Conservation (phyloP, 1,140 invertebrate species). For the Nephotettix cincticeps region DNA sequence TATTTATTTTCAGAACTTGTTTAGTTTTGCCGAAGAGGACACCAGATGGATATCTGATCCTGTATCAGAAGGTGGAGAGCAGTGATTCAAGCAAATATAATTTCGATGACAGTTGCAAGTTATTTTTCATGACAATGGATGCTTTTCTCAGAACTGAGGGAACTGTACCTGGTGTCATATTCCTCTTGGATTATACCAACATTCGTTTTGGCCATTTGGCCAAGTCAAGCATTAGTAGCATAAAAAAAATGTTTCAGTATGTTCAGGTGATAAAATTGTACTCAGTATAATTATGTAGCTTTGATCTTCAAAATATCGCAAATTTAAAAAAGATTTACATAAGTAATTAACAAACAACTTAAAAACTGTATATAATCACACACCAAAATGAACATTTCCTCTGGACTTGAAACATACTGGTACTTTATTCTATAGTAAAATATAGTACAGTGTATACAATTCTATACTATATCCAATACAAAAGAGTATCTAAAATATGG, state of each 20-base stretch:
- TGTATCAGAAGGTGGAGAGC: conserved; percentile 62
- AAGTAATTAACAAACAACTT: too few relatives aligned
- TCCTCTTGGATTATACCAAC: conserved; percentile 65
- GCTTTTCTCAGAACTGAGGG: conserved; percentile 35
- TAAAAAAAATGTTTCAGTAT: conserved; percentile 60
- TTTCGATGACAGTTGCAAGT: conserved; percentile 64
- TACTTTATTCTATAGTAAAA: too few relatives aligned
- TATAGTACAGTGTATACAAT: too few relatives aligned
- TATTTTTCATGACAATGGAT: conserved; percentile 43
- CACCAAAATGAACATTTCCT: too few relatives aligned
- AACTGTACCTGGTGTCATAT: conserved; percentile 43
- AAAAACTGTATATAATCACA: too few relatives aligned
- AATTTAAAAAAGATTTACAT: too few relatives aligned
- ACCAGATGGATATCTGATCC: conserved; percentile 57
- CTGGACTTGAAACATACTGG: too few relatives aligned
- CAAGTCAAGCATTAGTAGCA: conserved; percentile 55
- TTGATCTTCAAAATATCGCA: too few relatives aligned
- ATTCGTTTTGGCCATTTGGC: conserved; percentile 59
- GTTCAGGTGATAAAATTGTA: conserved; percentile 56
- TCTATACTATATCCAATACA: too few relatives aligned
- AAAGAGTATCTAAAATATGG: too few relatives aligned
- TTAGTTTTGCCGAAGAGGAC: conserved; percentile 43
- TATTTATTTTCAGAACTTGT: conserved; percentile 38
- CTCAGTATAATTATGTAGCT: background rate
- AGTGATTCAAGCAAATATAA: conserved; percentile 61